A percentile compares a stretch with the other conserved stretches of the same genome.
These are phyloP conservation scores for Dunckerocampus dactyliophorus DNA, from an alignment of 2,113 vertebrate genomes.

Conservation along the genomic window DNA sequence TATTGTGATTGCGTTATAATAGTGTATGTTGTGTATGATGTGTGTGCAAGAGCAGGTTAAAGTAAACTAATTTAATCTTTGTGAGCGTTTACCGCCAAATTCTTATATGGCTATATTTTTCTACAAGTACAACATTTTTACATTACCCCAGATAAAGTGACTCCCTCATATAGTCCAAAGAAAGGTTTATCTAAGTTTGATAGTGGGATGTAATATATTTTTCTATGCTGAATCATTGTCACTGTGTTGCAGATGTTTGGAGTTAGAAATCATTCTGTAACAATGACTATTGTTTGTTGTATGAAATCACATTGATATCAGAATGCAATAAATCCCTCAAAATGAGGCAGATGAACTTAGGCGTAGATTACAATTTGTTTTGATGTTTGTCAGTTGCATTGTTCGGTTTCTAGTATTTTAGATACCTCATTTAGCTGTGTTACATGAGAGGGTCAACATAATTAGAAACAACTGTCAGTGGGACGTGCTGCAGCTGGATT, in stretches of 20 bases:
- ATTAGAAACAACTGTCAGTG: no score
- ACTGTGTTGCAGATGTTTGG: constrained; percentile 45
- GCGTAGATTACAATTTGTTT: constrained; percentile 6
- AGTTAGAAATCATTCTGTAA: constrained; percentile 50
- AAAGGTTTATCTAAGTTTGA: constrained; percentile 20
- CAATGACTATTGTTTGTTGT: constrained; percentile 37
- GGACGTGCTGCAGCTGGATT: no score
- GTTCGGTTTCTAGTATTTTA: no score
- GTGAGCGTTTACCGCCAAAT: constrained; percentile 38
- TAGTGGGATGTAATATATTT: constrained; percentile 35
- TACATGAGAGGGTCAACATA: no score
- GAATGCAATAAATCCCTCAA: constrained; percentile 69
- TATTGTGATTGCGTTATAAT: constrained; percentile 9
- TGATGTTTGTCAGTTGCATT: not conserved
- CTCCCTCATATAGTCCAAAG: constrained; percentile 18
- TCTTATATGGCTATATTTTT: constrained; percentile 16
- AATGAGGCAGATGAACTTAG: constrained; percentile 46
- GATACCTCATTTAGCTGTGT: no score
- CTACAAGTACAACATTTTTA: constrained; percentile 5
- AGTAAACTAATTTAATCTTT: constrained; percentile 9
- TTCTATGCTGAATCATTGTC: constrained; percentile 46
- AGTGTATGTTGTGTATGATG: not conserved
- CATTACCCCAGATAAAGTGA: constrained; percentile 9
- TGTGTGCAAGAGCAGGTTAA: constrained; percentile 22
- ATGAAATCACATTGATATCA: constrained; percentile 69